A percentile compares a stretch with the other conserved stretches of the same genome.
Evolutionary conservation across 2,797 vertebrate genomes (phyloP).

Genomic region (Sebastes diploproa): DNA sequence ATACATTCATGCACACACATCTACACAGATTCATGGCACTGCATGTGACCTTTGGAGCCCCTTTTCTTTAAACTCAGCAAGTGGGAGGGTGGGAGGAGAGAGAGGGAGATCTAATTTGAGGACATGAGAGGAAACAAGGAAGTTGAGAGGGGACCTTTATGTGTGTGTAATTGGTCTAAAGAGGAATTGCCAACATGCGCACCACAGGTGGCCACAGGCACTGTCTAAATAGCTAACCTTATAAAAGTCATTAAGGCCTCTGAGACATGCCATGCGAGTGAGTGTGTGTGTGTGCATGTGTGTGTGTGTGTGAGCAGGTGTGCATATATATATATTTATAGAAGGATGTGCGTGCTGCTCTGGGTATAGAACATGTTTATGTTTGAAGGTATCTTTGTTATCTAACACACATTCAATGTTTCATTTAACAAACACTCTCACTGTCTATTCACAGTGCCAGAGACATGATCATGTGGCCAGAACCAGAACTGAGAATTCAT

Average conservation of each 20-base stretch:
- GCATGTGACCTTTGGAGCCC: constrained; percentile 50
- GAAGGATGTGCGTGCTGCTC: background rate
- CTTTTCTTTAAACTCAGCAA: constrained; percentile 64
- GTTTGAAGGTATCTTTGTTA: background rate
- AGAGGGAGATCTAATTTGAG: constrained; percentile 56
- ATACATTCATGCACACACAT: constrained; percentile 16
- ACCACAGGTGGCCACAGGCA: constrained; percentile 57
- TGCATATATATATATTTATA: background rate
- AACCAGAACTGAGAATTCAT: background rate
- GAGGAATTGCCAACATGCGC: constrained; percentile 51
- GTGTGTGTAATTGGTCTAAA: constrained; percentile 66
- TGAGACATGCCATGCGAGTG: constrained; percentile 12
- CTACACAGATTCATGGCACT: constrained; percentile 27
- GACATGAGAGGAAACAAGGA: constrained; percentile 65
- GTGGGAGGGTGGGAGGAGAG: constrained; percentile 21
- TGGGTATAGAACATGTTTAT: background rate
- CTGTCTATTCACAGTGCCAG: background rate
- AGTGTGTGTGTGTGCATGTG: background rate
- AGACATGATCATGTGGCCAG: background rate
- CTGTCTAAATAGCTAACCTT: constrained; percentile 55
- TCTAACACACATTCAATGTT: background rate
- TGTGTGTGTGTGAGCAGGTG: background rate
- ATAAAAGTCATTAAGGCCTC: constrained; percentile 64
- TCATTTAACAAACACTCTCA: constrained; percentile 1
- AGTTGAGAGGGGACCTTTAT: constrained; percentile 59